Evolutionary conservation across 1,140 invertebrate species (phyloP), one percentile per base, ranked within the genome.

Genomic region (Kradibia gibbosae): DNA sequence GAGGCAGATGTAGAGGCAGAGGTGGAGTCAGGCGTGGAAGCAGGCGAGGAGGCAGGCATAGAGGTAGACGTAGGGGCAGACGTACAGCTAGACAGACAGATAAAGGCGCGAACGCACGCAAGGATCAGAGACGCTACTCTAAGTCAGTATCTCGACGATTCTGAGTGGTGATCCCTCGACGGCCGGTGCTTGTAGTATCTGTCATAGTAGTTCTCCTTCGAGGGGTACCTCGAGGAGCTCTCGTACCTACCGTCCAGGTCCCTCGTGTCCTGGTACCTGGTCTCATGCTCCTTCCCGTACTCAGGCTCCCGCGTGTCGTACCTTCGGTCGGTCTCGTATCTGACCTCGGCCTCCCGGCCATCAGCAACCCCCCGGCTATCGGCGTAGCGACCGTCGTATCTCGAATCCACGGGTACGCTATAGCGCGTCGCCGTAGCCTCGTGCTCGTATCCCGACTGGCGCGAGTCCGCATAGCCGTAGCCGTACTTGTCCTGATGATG

Each of bases 121-220:
- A 22, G 3, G 50, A 20, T 11, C 10, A 22, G 20, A n/a, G 5
- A 20, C 15, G 5, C 50, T 3, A 4, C 34, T 67, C 5, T 22
- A 50, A 72, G 28, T 73, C 71, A 91, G 82, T 91, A 91, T 88
- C 90, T 90, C 67, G 90, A 88, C 4, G 85, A 84, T 25, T 91
- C 90, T 28, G 89, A 87, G 62, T 90, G 89, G 53, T 90, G 89
- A 70, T 91, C 90, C 86, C 90, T 88, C 85, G 90, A 83, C 1
- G 90, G 89, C 55, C 90, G 84, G 67, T 91, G 89, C 80, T 91
- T 91, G 85, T 91, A 91, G 78, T 91, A 91, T 39, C 90, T 85
- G 71, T 91, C 90, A 65, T 91, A 91, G 78, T 91, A 91, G 73
- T 91, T 91, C 60, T 91, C 90, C 81, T 91, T 91, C n/a, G 85